These are phyloP conservation scores for Forbesichthys papilliferus DNA, from an alignment of 2,113 vertebrate genomes.

Conservation along the genomic window DNA sequence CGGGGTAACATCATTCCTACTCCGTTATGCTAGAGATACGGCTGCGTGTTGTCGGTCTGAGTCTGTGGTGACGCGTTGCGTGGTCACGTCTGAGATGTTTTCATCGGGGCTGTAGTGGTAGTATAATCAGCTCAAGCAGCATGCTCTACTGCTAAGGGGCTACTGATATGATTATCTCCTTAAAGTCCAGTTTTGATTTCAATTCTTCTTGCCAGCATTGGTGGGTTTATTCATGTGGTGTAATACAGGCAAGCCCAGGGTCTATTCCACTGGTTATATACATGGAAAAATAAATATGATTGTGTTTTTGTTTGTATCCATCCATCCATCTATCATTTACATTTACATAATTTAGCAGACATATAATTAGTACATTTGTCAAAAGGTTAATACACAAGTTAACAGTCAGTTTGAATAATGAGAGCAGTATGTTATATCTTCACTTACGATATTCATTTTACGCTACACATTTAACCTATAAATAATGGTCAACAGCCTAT, in stretches of 20 bases:
- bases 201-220: conserved; percentile 57
- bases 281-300: too few relatives aligned
- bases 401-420: too few relatives aligned
- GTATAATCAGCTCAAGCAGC: conserved; percentile 54
- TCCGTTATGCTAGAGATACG: not conserved
- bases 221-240: conserved; percentile 49
- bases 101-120: conserved; percentile 15
- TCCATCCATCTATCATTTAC: too few relatives aligned
- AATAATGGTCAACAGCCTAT: too few relatives aligned
- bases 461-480: too few relatives aligned
- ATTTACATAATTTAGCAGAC: too few relatives aligned
- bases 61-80: not conserved
- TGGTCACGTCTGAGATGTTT: too few relatives aligned
- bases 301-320: too few relatives aligned
- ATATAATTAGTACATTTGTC: too few relatives aligned
- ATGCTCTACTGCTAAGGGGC: conserved; percentile 49
- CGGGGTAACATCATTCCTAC: conserved; percentile 16
- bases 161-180: conserved; percentile 68
- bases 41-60: not conserved
- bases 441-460: too few relatives aligned
- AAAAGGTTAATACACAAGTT: too few relatives aligned
- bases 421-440: too few relatives aligned
- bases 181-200: conserved; percentile 48
- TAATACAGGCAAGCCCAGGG: conserved; percentile 37
- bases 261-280: conserved; percentile 13